Percentiles rank a stretch among this genome's conserved stretches.
Conservation (phyloP, 2,113 vertebrate species). For the Pteronura brasiliensis region DNA sequence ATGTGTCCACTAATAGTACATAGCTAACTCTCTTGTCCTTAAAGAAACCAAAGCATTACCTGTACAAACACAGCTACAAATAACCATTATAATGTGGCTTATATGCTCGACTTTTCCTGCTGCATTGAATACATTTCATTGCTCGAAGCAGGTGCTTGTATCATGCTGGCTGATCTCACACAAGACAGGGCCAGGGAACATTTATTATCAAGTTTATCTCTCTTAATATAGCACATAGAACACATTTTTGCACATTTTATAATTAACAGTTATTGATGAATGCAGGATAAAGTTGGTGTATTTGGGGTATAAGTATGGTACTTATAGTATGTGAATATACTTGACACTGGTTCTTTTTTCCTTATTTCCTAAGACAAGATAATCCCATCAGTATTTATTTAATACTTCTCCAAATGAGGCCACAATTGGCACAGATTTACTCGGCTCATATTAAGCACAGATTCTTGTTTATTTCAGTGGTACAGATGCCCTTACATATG, state of each 20-base stretch:
- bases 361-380: not conserved
- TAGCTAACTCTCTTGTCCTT: not conserved
- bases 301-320: not conserved
- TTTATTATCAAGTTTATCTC: not conserved
- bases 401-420: not conserved
- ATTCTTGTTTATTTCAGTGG: not conserved
- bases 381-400: not conserved
- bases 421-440: not conserved
- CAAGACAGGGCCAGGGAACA: not conserved
- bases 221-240: not conserved
- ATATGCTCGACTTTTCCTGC: not conserved
- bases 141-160: not conserved
- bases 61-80: not conserved
- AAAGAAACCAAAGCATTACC: not conserved
- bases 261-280: not conserved
- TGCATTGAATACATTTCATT: not conserved
- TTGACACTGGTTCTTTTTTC: not conserved
- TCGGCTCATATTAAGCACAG: not conserved
- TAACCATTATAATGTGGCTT: not conserved
- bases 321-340: no score
- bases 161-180: not conserved
- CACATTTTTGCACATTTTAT: not conserved
- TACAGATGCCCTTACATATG: not conserved
- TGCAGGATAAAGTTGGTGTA: not conserved
- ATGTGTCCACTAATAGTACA: not conserved